Evolutionary conservation across 2,113 vertebrate genomes (phyloP).

Genomic region (Perca fluviatilis): DNA sequence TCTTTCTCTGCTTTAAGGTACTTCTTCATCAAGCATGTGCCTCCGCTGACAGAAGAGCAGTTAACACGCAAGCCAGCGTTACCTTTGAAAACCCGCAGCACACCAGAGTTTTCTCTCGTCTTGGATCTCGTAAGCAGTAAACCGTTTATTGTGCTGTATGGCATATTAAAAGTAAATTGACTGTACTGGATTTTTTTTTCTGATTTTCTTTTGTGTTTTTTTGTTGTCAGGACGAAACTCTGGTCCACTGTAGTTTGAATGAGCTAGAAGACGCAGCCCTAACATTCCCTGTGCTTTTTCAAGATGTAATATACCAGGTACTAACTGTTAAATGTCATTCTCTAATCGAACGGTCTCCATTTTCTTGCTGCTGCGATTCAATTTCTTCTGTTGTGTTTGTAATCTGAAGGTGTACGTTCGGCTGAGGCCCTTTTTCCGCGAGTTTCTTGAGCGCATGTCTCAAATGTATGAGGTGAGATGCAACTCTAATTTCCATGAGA

Average conservation of each 20-base stretch:
- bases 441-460: slow-evolving; percentile 99
- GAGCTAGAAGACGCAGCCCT: slow-evolving; percentile 98
- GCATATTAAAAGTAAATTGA: background rate
- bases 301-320: slow-evolving; percentile 99
- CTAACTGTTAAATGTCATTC: background rate
- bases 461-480: slow-evolving; percentile 96
- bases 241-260: slow-evolving; percentile 99
- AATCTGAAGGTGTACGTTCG: slow-evolving; percentile 93
- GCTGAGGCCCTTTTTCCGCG: slow-evolving; percentile 97
- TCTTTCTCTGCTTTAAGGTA: slow-evolving; percentile 85
- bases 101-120: slow-evolving; percentile 97
- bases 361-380: background rate
- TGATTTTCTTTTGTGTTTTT: background rate
- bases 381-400: background rate
- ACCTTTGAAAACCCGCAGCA: slow-evolving; percentile 98
- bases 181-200: background rate
- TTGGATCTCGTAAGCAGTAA: slow-evolving; percentile 90
- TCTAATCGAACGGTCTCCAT: background rate
- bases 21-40: slow-evolving; percentile 99
- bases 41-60: slow-evolving; percentile 97
- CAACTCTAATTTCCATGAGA: background rate
- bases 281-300: slow-evolving; percentile 98
- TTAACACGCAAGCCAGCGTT: slow-evolving; percentile 97
- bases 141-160: background rate
- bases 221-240: slow-evolving; percentile 92